Percentiles rank a stretch among this genome's conserved stretches.
Conservation (phyloP, 23 tunicate genomes). For the Diplosoma virens region DNA sequence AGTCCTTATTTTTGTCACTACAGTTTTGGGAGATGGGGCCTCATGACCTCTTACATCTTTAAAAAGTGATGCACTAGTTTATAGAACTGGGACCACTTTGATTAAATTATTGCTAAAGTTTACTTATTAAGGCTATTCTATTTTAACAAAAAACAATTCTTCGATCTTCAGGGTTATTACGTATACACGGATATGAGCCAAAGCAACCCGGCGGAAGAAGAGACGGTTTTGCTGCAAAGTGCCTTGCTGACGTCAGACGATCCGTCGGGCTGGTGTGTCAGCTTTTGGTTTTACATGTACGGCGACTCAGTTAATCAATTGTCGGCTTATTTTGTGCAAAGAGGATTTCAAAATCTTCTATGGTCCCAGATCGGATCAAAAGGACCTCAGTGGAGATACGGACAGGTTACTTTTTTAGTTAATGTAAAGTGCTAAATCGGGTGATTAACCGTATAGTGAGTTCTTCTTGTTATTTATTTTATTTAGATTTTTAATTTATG, state of each 20-base stretch:
- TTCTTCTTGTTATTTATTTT: background rate
- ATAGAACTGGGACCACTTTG: too few species aligned
- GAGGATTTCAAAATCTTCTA: slow-evolving; percentile 41
- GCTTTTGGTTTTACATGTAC: slow-evolving; percentile 94
- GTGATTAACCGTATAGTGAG: too few species aligned
- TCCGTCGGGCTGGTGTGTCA: slow-evolving; percentile 57
- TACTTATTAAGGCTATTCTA: too few species aligned
- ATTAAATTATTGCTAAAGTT: too few species aligned
- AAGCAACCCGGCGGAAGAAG: slow-evolving; percentile 8
- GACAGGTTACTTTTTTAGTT: too few species aligned
- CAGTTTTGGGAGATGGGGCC: too few species aligned
- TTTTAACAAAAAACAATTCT: too few species aligned
- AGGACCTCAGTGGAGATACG: slow-evolving; percentile 71
- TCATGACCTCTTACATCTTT: too few species aligned
- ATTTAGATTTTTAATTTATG: too few species aligned
- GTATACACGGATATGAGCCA: slow-evolving; percentile 55
- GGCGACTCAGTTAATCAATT: slow-evolving; percentile 67
- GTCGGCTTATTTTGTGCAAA: slow-evolving; percentile 30
- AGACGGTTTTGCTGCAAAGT: slow-evolving; percentile 32
- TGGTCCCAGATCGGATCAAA: slow-evolving; percentile 62
- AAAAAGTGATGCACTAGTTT: too few species aligned
- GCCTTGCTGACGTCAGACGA: slow-evolving; percentile 41
- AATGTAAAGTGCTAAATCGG: too few species aligned
- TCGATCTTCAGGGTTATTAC: slow-evolving; percentile 66
- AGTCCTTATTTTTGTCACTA: too few species aligned